These are phyloP conservation scores for Pteronura brasiliensis DNA, from an alignment of 2,113 vertebrate species.

Conservation along the genomic window DNA sequence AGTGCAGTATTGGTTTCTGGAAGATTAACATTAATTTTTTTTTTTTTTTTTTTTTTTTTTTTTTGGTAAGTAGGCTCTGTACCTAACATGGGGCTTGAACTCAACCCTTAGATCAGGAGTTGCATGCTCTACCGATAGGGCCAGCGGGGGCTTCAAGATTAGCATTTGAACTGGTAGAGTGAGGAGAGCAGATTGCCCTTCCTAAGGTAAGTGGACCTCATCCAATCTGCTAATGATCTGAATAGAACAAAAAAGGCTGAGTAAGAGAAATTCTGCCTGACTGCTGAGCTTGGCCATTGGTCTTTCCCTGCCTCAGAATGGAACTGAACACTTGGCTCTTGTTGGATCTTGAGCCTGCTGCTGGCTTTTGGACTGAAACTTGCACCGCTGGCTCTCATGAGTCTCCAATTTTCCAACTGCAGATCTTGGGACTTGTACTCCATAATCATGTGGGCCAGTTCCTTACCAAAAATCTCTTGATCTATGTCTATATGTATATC, in stretches of 20 bases:
- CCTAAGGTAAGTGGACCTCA: neutral
- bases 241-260: neutral
- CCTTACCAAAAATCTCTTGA: neutral
- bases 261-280: neutral
- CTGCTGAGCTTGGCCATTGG: neutral
- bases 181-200: neutral
- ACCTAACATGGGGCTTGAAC: neutral
- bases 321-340: neutral
- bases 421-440: neutral
- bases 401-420: neutral
- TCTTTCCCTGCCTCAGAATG: neutral
- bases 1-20: neutral
- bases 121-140: neutral
- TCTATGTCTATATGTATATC: neutral
- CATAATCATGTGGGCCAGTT: neutral
- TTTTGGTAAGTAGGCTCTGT: neutral
- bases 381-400: accelerated
- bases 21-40: neutral
- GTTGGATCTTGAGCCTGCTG: neutral
- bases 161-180: neutral
- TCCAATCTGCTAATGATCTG: neutral
- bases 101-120: neutral
- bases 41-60: neutral
- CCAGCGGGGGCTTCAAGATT: neutral
- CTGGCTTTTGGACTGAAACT: neutral